Evolutionary conservation across 2,888 invertebrate species (phyloP), one percentile per base, ranked within the genome.

Genomic region (Prostheceraeus crozeri): DNA sequence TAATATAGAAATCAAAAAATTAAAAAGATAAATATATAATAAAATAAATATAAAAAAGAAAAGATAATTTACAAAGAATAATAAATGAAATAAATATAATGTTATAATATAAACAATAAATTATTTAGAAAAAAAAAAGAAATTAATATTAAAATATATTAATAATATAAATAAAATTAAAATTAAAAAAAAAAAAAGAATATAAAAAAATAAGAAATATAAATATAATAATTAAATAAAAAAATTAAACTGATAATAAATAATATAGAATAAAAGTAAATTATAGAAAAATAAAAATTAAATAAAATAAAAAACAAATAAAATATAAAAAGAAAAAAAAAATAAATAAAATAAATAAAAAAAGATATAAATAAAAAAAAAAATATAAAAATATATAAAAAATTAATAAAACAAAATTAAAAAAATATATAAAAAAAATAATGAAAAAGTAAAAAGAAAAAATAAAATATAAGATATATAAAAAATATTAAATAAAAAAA

Each of bases 221-320:
- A 33, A 33, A 8, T 8, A 33, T 8, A 8, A 8, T 8, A 33
- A 8, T 8, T 8, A 33, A 33, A 33, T 33, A 33, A 8, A 8
- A 33, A 33, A 33, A 33, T 8, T 33, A 33, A 33, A 33, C n/a
- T 33, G n/a, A 8, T 33, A 33, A 8, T 33, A 33, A 33, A 33
- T 8, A 33, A 33, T 33, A 33, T 8, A 33, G n/a, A 33, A 33
- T 8, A 33, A 8, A 33, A 8, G 8, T 8, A 33, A 8, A 33
- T 8, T 8, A 33, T 33, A 8, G n/a, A 8, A 8, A 33, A 33
- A 33, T 33, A 33, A 8, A 8, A 33, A 33, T 8, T n/a, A 33
- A 33, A 33, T 33, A 33, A 33, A 33, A 33, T 33, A 33, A 33
- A 33, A 33, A 33, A 33, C 33, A 33, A 33, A 33, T 33, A 33